These are phyloP conservation scores for Caloenas nicobarica DNA, from an alignment of 2,113 vertebrate species.

Conservation along the genomic window DNA sequence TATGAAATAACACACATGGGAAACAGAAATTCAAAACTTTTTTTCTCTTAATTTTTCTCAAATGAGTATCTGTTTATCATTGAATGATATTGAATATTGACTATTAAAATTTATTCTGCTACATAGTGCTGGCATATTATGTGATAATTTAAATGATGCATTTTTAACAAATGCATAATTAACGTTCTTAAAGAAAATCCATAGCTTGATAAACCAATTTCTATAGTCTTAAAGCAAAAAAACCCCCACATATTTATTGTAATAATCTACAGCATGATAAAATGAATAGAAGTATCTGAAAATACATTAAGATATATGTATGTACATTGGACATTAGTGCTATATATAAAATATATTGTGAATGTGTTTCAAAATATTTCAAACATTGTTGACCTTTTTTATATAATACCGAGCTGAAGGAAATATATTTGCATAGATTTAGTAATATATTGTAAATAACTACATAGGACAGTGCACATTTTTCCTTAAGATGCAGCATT, in stretches of 20 bases:
- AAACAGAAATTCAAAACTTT: neutral
- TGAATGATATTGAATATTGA: neutral
- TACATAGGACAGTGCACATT: conserved; percentile 77
- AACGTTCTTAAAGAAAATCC: conserved; percentile 40
- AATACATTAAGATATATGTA: conserved; percentile 79
- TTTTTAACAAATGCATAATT: conserved; percentile 46
- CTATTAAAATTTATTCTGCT: neutral
- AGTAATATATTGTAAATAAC: conserved; percentile 83
- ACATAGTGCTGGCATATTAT: neutral
- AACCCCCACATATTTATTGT: neutral
- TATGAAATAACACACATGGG: neutral
- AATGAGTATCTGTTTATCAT: neutral
- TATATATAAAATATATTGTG: conserved; percentile 71
- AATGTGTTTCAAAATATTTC: conserved; percentile 81
- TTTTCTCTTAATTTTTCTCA: neutral
- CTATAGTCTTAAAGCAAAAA: neutral
- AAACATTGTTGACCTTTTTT: conserved; percentile 84
- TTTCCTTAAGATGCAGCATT: conserved; percentile 83
- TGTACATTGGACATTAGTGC: conserved; percentile 68
- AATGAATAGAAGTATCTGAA: conserved; percentile 68
- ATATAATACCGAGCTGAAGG: conserved; percentile 74
- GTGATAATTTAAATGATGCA: neutral
- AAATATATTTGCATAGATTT: conserved; percentile 86
- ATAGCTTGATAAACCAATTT: conserved; percentile 23
- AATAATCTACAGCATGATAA: conserved; percentile 60